These are phyloP conservation scores for Acromyrmex heyeri DNA, from an alignment of 1,140 invertebrate species.

Conservation along the genomic window DNA sequence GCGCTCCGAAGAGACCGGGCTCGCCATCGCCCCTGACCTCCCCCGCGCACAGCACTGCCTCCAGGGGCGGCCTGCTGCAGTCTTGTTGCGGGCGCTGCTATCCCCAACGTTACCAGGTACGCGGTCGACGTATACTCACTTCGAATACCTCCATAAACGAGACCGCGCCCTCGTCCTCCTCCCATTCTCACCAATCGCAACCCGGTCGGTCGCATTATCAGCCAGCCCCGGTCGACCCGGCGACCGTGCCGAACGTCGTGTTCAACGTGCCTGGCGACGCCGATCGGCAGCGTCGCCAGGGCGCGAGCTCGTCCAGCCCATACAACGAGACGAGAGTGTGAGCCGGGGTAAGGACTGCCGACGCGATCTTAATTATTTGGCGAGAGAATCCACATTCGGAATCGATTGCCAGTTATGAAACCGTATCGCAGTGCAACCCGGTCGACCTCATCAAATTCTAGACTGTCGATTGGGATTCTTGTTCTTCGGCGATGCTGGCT, in stretches of 20 bases:
- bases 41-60: slow-evolving; percentile 94
- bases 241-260: slow-evolving; percentile 83
- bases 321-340: slow-evolving; percentile 86
- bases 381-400: neutral
- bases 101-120: slow-evolving; percentile 95
- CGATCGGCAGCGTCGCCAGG: slow-evolving; percentile 73
- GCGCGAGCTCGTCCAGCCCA: slow-evolving; percentile 77
- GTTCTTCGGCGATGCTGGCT: slow-evolving; percentile 8
- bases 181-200: slow-evolving; percentile 83
- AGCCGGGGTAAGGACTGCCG: slow-evolving; percentile 66
- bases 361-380: slow-evolving; percentile 1
- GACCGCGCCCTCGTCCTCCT: slow-evolving; percentile 82
- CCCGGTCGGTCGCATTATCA: slow-evolving; percentile 73
- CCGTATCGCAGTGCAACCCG: neutral
- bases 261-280: slow-evolving; percentile 84
- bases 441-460: neutral
- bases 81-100: slow-evolving; percentile 95
- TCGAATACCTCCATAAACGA: slow-evolving; percentile 86
- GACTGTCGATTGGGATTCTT: slow-evolving; percentile 17
- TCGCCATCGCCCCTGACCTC: slow-evolving; percentile 95
- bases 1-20: slow-evolving; percentile 95
- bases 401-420: slow-evolving; percentile 19
- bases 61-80: slow-evolving; percentile 91
- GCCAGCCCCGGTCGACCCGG: slow-evolving; percentile 74
- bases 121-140: slow-evolving; percentile 85